Base-by-base conservation (phyloP, 2,797 vertebrate genomes). In the Florisuga fusca region DNA sequence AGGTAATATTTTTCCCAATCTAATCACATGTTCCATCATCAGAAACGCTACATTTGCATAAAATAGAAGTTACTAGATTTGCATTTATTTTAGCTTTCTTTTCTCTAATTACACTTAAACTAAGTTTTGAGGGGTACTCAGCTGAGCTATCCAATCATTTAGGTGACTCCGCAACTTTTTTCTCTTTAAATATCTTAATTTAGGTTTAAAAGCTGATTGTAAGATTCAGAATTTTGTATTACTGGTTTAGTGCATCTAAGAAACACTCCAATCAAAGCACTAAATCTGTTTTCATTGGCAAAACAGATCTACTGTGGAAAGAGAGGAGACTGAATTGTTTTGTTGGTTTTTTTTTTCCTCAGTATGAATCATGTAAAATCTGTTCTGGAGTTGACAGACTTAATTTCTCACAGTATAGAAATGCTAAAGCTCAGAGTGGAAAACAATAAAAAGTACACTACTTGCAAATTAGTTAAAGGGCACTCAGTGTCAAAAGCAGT, bases 301-400 rank as follows among this genome's bases (percentile, higher is more conserved):
- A 93, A 89, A 66, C 13, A 86, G 43, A 82, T 25, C n/a, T 89
- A 82, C 73, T 77, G 87, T 8, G 46, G 78, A 81, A 79, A 91
- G 66, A 8, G 6, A 84, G 31, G 22, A 83, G 43, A 94, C 5
- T 0, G 4, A n/a, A 50, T 13, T 36, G 36, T 36, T 36, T 36
- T 8, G 54, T 8, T 12, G 68, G 6, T 11, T 51, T 82, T 45
- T 27, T 54, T 33, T 12, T 36, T 33, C 31, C 22, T 46, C 29
- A 64, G 66, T 51, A 79, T 36, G 71, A 91, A 88, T 84, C 73
- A 83, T 15, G 34, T 27, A 72, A 91, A 92, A 88, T 81, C 41
- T 88, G 73, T 80, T 78, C 46, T 72, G 68, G 34, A 87, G 36
- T 34, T 73, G 43, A 68, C 5, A 84, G 87, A 83, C 91, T 54